Evolutionary conservation across 2,797 vertebrate species (phyloP).

Genomic region (Peromyscus attwateri): DNA sequence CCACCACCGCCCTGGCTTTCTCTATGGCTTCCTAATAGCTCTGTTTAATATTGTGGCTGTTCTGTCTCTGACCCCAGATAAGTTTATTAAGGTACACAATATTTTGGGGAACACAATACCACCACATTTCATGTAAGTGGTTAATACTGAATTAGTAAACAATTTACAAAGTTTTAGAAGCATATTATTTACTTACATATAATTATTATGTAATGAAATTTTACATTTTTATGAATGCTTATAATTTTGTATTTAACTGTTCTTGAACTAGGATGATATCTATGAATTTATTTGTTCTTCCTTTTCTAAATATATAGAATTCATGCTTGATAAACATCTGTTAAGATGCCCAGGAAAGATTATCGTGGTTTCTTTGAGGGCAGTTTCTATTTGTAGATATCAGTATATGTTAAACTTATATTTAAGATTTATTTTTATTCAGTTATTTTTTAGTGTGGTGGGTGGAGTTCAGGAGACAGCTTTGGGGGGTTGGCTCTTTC

Average conservation of each 20-base stretch:
- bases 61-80: too few relatives aligned
- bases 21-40: too few relatives aligned
- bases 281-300: slow-evolving; percentile 49
- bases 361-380: background rate
- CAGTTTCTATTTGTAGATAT: background rate
- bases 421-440: background rate
- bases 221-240: background rate
- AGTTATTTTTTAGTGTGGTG: background rate
- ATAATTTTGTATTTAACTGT: background rate
- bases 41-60: too few relatives aligned
- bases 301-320: background rate
- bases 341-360: background rate
- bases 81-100: too few relatives aligned
- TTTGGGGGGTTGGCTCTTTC: background rate
- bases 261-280: background rate
- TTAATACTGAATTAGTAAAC: background rate
- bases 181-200: slow-evolving; percentile 20
- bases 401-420: background rate
- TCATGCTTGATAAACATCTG: background rate
- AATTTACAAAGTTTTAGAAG: slow-evolving; percentile 47
- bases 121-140: slow-evolving; percentile 25
- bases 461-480: background rate
- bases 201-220: slow-evolving; percentile 32
- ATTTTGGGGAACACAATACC: too few relatives aligned
- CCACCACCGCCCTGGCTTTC: too few relatives aligned